These are phyloP conservation scores for Actinostola sp. DNA, from an alignment of 92 coral and sea anemone species.

Conservation along the genomic window DNA sequence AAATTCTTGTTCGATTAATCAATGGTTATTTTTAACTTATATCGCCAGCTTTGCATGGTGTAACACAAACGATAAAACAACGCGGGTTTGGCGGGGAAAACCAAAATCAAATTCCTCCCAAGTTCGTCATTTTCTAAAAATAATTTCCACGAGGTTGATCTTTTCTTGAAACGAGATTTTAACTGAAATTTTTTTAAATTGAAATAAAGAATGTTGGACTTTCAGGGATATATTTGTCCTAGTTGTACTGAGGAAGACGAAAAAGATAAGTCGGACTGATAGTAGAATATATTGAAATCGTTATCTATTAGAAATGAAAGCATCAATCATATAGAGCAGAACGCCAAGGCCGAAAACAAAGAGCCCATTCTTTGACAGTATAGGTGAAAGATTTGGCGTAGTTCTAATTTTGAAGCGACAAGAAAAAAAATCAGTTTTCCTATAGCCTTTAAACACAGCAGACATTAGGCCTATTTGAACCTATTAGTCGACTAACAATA, in stretches of 20 bases:
- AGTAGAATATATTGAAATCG: neutral
- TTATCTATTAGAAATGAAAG: neutral
- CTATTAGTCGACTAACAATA: constrained; percentile 7
- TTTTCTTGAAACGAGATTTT: too few relatives aligned
- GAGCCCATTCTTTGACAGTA: neutral
- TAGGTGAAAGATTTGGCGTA: neutral
- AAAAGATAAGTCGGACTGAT: constrained; percentile 4
- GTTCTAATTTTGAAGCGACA: neutral
- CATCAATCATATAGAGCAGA: neutral
- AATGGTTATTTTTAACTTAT: too few relatives aligned
- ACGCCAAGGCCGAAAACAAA: neutral
- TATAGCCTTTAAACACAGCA: neutral
- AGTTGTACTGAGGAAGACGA: too few relatives aligned
- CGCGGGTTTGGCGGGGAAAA: too few relatives aligned
- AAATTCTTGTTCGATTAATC: neutral
- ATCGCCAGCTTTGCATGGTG: too few relatives aligned
- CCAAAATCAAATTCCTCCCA: too few relatives aligned
- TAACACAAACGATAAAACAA: too few relatives aligned
- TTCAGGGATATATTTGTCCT: too few relatives aligned
- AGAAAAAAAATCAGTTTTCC: neutral
- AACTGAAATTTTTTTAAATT: neutral
- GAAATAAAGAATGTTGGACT: too few relatives aligned
- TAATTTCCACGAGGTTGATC: too few relatives aligned
- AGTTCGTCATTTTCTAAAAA: too few relatives aligned
- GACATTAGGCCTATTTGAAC: constrained; percentile 7